Conservation (phyloP, 2,113 vertebrate genomes). For the Mustela nigripes region DNA sequence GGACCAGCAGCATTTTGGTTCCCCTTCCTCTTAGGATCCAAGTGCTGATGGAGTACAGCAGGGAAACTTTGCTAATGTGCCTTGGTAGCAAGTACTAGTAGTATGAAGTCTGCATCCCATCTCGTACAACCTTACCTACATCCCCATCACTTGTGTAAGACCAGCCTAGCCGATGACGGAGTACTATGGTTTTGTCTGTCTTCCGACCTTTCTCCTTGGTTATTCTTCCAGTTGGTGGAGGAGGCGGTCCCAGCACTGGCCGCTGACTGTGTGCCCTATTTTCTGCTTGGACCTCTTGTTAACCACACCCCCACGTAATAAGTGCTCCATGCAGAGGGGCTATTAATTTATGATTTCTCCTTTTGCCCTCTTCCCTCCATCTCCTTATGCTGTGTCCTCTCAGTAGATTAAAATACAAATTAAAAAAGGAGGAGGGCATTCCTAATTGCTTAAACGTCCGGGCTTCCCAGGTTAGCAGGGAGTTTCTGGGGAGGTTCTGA, state of each 20-base stretch:
- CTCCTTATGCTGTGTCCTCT: background rate
- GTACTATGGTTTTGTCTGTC: background rate
- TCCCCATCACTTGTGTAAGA: background rate
- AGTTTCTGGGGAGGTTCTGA: background rate
- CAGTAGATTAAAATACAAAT: background rate
- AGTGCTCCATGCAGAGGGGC: background rate
- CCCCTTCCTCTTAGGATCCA: background rate
- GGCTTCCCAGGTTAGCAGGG: background rate
- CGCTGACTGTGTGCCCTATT: background rate
- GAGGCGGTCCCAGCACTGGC: background rate
- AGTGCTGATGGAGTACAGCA: background rate
- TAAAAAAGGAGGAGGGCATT: background rate
- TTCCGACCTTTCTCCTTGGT: background rate
- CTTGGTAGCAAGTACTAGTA: background rate
- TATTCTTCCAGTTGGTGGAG: background rate
- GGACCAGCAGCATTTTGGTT: background rate
- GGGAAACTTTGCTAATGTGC: background rate
- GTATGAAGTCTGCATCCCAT: background rate
- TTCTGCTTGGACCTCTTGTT: background rate
- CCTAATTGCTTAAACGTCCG: background rate
- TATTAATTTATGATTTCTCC: background rate
- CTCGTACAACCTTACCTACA: background rate
- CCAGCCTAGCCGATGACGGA: background rate
- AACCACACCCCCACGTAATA: background rate
- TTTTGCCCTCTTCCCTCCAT: rapidly evolving